Conservation (phyloP, 2,113 vertebrate species). For the Notothenia rossii region DNA sequence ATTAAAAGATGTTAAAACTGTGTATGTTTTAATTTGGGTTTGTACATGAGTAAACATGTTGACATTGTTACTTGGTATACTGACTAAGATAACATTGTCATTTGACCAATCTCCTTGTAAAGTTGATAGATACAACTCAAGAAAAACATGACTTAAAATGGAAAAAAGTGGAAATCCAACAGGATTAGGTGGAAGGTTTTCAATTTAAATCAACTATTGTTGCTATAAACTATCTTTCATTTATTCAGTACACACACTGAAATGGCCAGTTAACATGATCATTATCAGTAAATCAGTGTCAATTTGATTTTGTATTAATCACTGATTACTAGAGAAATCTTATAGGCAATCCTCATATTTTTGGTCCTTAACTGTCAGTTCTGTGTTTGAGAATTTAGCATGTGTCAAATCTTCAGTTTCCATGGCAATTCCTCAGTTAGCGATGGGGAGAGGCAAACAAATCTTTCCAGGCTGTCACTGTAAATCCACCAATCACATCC, state of each 20-base stretch:
- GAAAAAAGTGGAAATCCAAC: neutral
- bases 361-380: neutral
- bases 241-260: neutral
- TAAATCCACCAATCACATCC: neutral
- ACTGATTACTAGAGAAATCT: neutral
- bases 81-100: too few relatives aligned
- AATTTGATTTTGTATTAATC: neutral
- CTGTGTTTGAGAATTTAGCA: slow-evolving; percentile 31
- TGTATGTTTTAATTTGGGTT: neutral
- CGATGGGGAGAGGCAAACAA: slow-evolving; percentile 31
- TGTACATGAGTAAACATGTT: too few relatives aligned
- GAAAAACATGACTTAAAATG: neutral
- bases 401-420: slow-evolving; percentile 69
- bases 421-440: slow-evolving; percentile 68
- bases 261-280: too few relatives aligned
- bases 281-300: neutral
- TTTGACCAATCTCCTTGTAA: too few relatives aligned
- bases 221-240: neutral
- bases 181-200: neutral
- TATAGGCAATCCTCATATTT: neutral
- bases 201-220: neutral
- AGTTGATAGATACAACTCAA: neutral
- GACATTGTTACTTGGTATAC: too few relatives aligned
- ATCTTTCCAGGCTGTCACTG: slow-evolving; percentile 11
- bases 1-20: neutral